These are phyloP conservation scores for Phenganax subtilis DNA, from an alignment of 92 coral and sea anemone species.

Conservation along the genomic window DNA sequence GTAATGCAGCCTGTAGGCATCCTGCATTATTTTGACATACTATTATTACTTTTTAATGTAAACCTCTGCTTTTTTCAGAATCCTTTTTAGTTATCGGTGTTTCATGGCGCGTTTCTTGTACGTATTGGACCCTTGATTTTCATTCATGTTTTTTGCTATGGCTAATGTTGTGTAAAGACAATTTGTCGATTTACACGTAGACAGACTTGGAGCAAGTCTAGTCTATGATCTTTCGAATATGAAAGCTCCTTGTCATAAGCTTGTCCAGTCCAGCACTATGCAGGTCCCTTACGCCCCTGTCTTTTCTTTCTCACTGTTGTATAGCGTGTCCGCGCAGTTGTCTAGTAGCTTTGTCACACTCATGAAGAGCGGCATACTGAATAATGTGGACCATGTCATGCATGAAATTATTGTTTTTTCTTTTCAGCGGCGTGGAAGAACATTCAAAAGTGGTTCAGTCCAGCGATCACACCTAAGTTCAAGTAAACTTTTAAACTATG, in stretches of 20 bases:
- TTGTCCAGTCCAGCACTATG: too few relatives aligned
- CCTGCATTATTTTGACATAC: background rate
- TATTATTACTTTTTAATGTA: background rate
- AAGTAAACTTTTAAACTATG: slow-evolving; percentile 15
- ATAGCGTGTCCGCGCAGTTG: background rate
- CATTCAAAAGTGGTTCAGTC: slow-evolving; percentile 31
- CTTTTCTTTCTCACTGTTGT: background rate
- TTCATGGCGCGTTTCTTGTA: slow-evolving; percentile 39
- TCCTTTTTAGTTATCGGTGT: slow-evolving; percentile 27
- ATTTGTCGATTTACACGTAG: background rate
- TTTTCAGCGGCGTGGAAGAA: slow-evolving; percentile 31
- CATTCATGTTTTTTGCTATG: background rate
- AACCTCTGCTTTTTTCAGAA: background rate
- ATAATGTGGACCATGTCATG: background rate
- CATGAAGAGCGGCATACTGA: background rate
- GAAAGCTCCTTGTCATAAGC: too few relatives aligned
- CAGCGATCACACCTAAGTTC: slow-evolving; percentile 23
- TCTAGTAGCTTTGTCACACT: too few relatives aligned
- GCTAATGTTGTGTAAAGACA: background rate
- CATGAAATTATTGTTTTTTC: background rate
- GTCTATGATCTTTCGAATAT: background rate
- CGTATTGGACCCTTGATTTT: background rate
- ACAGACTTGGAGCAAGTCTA: background rate
- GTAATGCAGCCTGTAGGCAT: background rate
- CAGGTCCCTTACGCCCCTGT: background rate